Evolutionary conservation across 2,888 invertebrate genomes (phyloP).

Genomic region (Bugula neritina): DNA sequence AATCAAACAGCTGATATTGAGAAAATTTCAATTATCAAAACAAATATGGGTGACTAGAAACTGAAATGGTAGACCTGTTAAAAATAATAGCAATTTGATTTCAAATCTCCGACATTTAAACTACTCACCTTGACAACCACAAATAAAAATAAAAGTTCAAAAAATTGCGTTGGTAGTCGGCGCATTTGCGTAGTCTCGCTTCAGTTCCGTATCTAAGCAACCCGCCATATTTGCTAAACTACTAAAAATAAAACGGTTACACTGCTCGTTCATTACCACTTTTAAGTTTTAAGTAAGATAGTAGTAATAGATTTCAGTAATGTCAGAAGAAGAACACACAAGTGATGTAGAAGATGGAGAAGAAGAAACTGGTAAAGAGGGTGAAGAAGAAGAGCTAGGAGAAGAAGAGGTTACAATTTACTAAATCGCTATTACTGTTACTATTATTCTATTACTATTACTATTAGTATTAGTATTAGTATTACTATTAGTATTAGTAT

Average conservation of each 20-base stretch:
- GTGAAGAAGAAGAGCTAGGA: constrained; percentile 33
- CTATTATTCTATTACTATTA: neutral
- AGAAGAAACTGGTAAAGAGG: constrained; percentile 30
- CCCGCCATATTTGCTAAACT: constrained; percentile 15
- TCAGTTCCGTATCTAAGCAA: constrained; percentile 7
- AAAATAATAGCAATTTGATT: too few species aligned
- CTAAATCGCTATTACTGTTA: neutral
- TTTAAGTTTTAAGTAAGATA: too few species aligned
- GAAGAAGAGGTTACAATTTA: constrained; percentile 33
- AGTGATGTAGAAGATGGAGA: constrained; percentile 30
- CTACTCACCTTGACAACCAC: constrained; percentile 25
- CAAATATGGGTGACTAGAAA: too few species aligned
- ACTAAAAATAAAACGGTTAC: neutral
- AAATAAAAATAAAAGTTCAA: neutral
- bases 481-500: neutral
- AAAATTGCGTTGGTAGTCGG: neutral
- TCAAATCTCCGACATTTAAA: too few species aligned
- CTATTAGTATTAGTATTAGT: neutral
- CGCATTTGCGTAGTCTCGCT: neutral
- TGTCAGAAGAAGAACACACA: constrained; percentile 31
- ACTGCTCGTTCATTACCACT: too few species aligned
- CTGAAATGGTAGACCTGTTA: too few species aligned
- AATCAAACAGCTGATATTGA: too few species aligned
- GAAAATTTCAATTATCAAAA: too few species aligned
- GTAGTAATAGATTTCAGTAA: too few species aligned